Evolutionary conservation across 2,113 vertebrate species (phyloP).

Genomic region (Nycticryphes semicollaris): DNA sequence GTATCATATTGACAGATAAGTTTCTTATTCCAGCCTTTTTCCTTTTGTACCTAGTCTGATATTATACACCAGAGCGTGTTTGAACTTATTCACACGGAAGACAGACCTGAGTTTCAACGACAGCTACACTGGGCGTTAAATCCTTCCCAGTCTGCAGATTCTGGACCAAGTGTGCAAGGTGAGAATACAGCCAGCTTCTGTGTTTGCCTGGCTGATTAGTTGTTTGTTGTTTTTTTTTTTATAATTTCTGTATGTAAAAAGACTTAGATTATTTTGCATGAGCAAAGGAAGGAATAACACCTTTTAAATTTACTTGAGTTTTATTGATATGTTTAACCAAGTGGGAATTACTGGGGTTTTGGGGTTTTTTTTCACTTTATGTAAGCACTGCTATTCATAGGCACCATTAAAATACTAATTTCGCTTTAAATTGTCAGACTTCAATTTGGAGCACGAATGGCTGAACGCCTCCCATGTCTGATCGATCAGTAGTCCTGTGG

Average conservation of each 20-base stretch:
- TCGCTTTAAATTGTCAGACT: background rate
- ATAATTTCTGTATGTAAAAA: background rate
- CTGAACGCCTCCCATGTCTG: background rate
- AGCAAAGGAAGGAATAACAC: background rate
- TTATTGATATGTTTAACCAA: background rate
- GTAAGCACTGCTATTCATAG: background rate
- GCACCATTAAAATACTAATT: background rate
- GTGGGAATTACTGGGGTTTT: background rate
- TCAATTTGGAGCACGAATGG: background rate
- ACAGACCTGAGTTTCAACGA: conserved; percentile 82
- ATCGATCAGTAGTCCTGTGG: background rate
- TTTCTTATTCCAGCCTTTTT: background rate
- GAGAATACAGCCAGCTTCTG: background rate
- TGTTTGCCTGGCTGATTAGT: background rate
- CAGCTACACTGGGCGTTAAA: conserved; percentile 85
- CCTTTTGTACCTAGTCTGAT: conserved; percentile 75
- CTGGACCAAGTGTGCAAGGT: conserved; percentile 72
- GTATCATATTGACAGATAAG: background rate
- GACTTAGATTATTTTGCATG: background rate
- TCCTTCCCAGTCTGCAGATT: conserved; percentile 68
- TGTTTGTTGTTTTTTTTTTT: background rate
- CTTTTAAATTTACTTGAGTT: background rate
- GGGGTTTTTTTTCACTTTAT: background rate
- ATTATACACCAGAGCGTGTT: conserved; percentile 88
- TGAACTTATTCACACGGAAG: conserved; percentile 87